Percentiles rank a stretch among this genome's conserved stretches.
Conservation (phyloP, 2,113 vertebrate genomes). For the Eublepharis macularius region DNA sequence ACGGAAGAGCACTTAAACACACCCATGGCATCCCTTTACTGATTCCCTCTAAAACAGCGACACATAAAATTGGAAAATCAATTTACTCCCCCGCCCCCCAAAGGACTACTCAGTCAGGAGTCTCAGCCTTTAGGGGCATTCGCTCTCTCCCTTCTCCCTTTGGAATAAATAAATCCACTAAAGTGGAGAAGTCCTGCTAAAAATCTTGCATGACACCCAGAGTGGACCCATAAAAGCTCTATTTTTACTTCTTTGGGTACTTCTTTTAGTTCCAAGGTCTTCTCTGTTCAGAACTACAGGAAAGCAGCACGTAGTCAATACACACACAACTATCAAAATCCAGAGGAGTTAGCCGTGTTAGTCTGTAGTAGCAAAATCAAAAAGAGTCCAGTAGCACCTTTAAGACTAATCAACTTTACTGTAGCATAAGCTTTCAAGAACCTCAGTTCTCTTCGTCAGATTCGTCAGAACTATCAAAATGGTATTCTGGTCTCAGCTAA, state of each 20-base stretch:
- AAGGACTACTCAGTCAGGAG: no score
- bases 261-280: not conserved
- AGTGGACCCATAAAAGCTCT: not conserved
- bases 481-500: not conserved
- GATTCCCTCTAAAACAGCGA: not conserved
- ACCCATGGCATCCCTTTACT: not conserved
- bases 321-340: not conserved
- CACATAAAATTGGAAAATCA: not conserved
- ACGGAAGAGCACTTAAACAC: not conserved
- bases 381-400: no score
- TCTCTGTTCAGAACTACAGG: not conserved
- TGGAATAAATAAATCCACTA: not conserved
- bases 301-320: not conserved
- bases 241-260: not conserved
- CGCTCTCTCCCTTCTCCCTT: not conserved
- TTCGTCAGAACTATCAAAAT: no score
- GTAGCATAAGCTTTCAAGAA: no score
- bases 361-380: no score
- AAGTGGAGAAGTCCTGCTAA: not conserved
- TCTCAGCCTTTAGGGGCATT: not conserved
- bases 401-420: no score
- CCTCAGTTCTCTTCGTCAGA: no score
- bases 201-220: not conserved
- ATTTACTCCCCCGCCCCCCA: not conserved
- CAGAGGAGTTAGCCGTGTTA: no score